A percentile compares a stretch with the other conserved stretches of the same genome.
phyloP scores from a whole-genome alignment of 1,140 invertebrate genomes.

The Cyphomyrmex costatus region DNA sequence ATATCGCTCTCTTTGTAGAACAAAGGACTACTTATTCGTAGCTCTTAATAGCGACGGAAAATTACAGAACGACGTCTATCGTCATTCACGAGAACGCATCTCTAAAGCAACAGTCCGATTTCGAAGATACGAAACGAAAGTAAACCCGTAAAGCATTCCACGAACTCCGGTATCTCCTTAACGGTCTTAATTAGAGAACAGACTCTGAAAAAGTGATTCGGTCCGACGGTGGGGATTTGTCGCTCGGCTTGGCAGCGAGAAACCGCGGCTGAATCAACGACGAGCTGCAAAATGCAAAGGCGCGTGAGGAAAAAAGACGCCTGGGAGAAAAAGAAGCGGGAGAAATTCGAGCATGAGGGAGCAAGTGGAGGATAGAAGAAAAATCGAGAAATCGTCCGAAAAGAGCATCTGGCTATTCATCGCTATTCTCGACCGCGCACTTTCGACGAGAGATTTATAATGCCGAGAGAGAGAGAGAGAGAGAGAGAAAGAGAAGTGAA shows the following conservation, averaged over 20 bases:
- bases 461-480: not conserved
- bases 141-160: conserved; percentile 45
- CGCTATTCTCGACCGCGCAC: conserved; percentile 49
- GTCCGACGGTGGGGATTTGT: conserved; percentile 43
- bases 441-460: conserved; percentile 63
- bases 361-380: conserved; percentile 10
- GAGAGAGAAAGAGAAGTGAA: not conserved
- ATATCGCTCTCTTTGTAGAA: conserved; percentile 15
- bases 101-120: not conserved
- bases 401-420: conserved; percentile 64
- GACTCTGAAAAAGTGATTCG: conserved; percentile 26
- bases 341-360: conserved; percentile 37
- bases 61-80: conserved; percentile 12
- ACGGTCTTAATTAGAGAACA: conserved; percentile 51
- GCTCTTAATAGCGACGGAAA: conserved; percentile 21
- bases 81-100: not conserved
- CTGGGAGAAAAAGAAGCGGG: conserved; percentile 21
- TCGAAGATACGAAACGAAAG: conserved; percentile 22
- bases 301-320: conserved; percentile 14
- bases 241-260: conserved; percentile 38
- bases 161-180: conserved; percentile 29
- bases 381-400: conserved; percentile 62
- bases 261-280: conserved; percentile 52
- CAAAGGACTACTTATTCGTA: conserved; percentile 9
- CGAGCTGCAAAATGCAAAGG: conserved; percentile 51